phyloP scores from a whole-genome alignment of 2,888 invertebrate genomes.

The Pachydiplax longipennis region DNA sequence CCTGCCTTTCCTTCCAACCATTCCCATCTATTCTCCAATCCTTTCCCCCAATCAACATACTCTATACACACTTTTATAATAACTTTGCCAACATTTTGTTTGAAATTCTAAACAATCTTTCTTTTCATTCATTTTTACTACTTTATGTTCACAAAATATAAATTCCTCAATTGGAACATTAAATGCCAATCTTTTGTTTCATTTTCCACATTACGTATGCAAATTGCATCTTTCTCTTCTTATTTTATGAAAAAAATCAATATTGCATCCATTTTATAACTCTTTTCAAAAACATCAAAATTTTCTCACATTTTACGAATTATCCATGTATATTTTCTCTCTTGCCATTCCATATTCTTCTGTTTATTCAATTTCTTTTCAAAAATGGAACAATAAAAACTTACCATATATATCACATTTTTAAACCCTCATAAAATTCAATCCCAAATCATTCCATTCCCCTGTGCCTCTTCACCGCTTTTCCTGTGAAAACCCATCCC shows the following conservation, averaged over 20 bases:
- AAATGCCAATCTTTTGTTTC: too few species aligned
- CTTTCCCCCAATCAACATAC: slow-evolving; percentile 46
- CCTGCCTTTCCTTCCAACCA: slow-evolving; percentile 58
- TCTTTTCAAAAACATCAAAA: too few species aligned
- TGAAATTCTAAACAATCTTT: neutral
- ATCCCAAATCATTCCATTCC: slow-evolving; percentile 48
- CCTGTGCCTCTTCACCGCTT: slow-evolving; percentile 55
- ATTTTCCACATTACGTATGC: too few species aligned
- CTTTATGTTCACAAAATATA: too few species aligned
- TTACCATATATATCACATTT: neutral
- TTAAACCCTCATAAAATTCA: slow-evolving; percentile 17
- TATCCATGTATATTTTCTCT: neutral
- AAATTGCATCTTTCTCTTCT: too few species aligned
- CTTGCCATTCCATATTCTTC: neutral
- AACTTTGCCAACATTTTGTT: neutral
- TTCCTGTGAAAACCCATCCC: neutral
- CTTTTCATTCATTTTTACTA: neutral
- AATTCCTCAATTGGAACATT: too few species aligned
- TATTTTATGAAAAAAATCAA: too few species aligned
- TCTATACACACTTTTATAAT: slow-evolving; percentile 26
- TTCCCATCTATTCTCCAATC: slow-evolving; percentile 43
- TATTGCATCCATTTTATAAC: too few species aligned
- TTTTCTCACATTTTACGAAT: too few species aligned
- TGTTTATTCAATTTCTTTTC: slow-evolving; percentile 10
- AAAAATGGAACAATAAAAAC: neutral